Evolutionary conservation across 2,797 vertebrate genomes (phyloP), one percentile per base, ranked within the genome.

Genomic region (Crocodylus rhombifer): DNA sequence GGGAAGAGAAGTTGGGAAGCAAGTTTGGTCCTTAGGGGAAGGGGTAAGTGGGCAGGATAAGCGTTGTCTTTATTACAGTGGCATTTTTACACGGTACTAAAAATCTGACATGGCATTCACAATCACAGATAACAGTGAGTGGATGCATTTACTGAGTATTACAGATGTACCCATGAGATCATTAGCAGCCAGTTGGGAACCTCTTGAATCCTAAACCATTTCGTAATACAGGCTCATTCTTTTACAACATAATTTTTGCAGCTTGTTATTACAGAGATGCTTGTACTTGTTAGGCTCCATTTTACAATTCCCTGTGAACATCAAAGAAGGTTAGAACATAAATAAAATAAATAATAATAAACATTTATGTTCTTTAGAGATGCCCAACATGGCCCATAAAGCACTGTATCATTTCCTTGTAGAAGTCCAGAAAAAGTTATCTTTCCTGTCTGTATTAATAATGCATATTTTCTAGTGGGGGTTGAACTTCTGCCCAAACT

Each of bases 191-290:
- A 11, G 28, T 42, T 55, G 15, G 13, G 55, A 51, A 10, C 42
- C 42, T 30, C 67, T 25, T 0, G 4, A 2, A 58, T 7, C 26
- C 63, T 0, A 0, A 78, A 16, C 51, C 60, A 2, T 7, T 0
- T 62, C 77, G 20, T 62, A 28, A 20, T 7, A 20, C 3, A 9
- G 58, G 11, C 23, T 12, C 11, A 11, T 42, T 78, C 33, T 62
- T 65, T 21, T 36, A 4, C 62, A 73, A 28, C 0, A 1, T 25
- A 0, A 1, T 21, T 33, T 23, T 7, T 0, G 0, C n/a, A 13
- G 25, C 60, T 61, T 64, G 65, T 12, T 58, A 1, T 21, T 33
- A 15, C 26, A 14, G 65, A 33, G 65, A 7, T 60, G 16, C 9
- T 74, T n/a, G 64, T 57, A 61, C 17, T 1, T 33, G 7, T 13